A percentile compares a stretch with the other conserved stretches of the same genome.
phyloP scores from a whole-genome alignment of 1,140 invertebrate species.

The Anthonomus grandis region DNA sequence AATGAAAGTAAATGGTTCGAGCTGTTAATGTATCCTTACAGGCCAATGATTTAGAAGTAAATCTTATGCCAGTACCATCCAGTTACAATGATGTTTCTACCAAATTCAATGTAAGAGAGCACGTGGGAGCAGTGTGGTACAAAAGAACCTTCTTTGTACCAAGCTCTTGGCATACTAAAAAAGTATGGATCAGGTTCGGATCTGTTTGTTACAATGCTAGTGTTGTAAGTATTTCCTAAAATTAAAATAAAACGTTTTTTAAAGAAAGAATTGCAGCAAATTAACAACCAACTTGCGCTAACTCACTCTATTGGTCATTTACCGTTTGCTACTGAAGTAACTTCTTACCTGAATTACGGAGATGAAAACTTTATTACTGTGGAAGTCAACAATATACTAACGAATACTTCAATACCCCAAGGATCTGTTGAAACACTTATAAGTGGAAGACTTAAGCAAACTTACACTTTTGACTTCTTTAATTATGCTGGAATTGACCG shows the following conservation, averaged over 20 bases:
- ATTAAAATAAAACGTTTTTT: too few species aligned
- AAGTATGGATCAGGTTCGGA: constrained; percentile 80
- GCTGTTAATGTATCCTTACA: constrained; percentile 49
- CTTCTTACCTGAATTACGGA: constrained; percentile 61
- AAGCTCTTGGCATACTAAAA: constrained; percentile 60
- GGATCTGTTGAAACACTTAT: constrained; percentile 63
- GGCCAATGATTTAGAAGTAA: constrained; percentile 22
- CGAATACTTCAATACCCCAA: constrained; percentile 77
- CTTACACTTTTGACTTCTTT: constrained; percentile 92
- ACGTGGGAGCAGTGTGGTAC: constrained; percentile 92
- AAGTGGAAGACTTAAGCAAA: constrained; percentile 64
- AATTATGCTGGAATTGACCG: constrained; percentile 97
- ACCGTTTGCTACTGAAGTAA: constrained; percentile 87
- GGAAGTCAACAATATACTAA: constrained; percentile 89
- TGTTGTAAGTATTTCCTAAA: constrained; percentile 86
- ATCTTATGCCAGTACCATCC: constrained; percentile 88
- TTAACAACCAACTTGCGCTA: constrained; percentile 76
- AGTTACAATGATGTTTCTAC: constrained; percentile 95
- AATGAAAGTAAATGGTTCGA: too few species aligned
- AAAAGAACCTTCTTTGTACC: constrained; percentile 77
- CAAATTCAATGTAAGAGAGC: constrained; percentile 74
- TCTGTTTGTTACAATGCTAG: constrained; percentile 83
- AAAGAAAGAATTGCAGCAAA: constrained; percentile 78
- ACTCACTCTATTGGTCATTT: constrained; percentile 92
- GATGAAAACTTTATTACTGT: constrained; percentile 81